Evolutionary conservation across 92 coral and sea anemone genomes (phyloP).

Genomic region (Palythoa grandis): DNA sequence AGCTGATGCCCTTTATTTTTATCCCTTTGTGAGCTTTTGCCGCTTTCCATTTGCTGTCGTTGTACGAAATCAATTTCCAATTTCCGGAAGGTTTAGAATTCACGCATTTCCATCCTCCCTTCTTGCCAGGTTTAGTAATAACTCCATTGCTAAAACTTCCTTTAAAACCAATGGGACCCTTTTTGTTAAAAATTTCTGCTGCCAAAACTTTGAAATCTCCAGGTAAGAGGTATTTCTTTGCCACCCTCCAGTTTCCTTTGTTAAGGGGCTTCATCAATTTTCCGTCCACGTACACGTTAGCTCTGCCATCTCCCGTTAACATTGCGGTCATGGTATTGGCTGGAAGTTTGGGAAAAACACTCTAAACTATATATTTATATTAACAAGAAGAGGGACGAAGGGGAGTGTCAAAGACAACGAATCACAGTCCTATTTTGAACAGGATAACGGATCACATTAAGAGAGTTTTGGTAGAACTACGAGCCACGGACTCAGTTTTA

Average conservation of each 20-base stretch:
- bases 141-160: neutral
- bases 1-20: neutral
- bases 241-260: neutral
- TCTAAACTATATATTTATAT: too few relatives aligned
- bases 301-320: neutral
- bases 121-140: neutral
- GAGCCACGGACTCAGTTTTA: too few relatives aligned
- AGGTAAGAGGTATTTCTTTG: constrained; percentile 1
- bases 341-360: too few relatives aligned
- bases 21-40: neutral
- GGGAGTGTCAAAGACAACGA: too few relatives aligned
- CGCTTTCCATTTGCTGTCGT: neutral
- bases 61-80: neutral
- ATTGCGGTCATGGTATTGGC: neutral
- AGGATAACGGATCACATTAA: too few relatives aligned
- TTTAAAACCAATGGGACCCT: neutral
- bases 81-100: neutral
- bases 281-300: neutral
- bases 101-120: constrained; percentile 3
- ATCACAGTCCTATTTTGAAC: too few relatives aligned
- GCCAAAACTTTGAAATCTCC: neutral
- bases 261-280: neutral
- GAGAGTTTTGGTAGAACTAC: too few relatives aligned
- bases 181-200: neutral
- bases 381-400: too few relatives aligned